Conservation (phyloP, 2,797 vertebrate species). For the Acanthurus tractus region DNA sequence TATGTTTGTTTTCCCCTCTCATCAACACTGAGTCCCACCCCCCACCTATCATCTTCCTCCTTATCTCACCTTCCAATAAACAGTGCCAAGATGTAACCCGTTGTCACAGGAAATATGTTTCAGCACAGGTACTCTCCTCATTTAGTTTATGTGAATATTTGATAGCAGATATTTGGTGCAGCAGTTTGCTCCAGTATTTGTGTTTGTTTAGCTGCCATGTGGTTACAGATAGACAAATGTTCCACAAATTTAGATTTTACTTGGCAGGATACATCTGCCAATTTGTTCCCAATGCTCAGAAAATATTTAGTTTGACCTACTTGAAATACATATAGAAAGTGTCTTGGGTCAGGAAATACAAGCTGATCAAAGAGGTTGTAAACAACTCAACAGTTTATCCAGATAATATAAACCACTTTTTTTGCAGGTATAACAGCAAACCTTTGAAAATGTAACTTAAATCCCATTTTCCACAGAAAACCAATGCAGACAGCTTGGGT, state of each 20-base stretch:
- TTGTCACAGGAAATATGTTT: constrained; percentile 38
- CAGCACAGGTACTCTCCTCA: constrained; percentile 42
- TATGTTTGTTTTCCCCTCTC: constrained; percentile 42
- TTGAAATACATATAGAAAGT: not conserved
- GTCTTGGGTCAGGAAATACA: not conserved
- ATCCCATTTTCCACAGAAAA: no score
- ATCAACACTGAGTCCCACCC: constrained; percentile 18
- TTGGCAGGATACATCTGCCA: constrained; percentile 58
- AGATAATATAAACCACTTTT: not conserved
- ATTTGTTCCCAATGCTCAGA: constrained; percentile 32
- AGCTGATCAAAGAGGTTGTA: not conserved
- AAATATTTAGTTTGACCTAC: constrained; percentile 61
- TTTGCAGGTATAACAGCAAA: no score
- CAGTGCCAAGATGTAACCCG: constrained; percentile 25
- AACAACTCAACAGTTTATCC: not conserved
- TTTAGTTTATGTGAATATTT: constrained; percentile 63
- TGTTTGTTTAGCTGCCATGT: constrained; percentile 57
- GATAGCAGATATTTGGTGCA: constrained; percentile 44
- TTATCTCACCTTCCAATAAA: constrained; percentile 48
- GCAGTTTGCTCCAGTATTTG: constrained; percentile 36
- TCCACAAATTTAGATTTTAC: constrained; percentile 24
- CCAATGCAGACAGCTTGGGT: no score
- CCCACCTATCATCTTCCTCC: not conserved
- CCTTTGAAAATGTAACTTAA: no score
- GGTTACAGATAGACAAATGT: constrained; percentile 41